These are phyloP conservation scores for Bovichtus diacanthus DNA, from an alignment of 2,797 vertebrate species.

Conservation along the genomic window DNA sequence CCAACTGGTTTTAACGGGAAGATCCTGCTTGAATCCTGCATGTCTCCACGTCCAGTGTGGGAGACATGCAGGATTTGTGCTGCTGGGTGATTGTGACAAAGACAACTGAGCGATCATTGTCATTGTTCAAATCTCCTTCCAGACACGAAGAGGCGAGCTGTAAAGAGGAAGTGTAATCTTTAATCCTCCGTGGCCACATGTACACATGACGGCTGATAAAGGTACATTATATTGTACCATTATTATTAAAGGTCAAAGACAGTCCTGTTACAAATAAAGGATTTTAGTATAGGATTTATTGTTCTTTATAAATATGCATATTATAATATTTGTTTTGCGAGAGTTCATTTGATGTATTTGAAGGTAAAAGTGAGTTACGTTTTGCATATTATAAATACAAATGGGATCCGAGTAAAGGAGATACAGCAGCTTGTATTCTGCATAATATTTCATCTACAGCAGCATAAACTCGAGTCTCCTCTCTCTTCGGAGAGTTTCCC, in stretches of 20 bases:
- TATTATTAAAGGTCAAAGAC: background rate
- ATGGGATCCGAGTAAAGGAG: background rate
- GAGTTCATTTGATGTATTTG: background rate
- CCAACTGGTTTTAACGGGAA: background rate
- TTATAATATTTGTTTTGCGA: background rate
- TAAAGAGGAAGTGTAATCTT: slow-evolving; percentile 57
- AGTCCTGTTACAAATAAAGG: background rate
- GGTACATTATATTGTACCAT: background rate
- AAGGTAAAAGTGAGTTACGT: background rate
- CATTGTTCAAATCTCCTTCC: slow-evolving; percentile 38
- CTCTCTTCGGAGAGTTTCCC: background rate
- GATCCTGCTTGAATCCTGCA: too few relatives aligned
- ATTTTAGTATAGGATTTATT: background rate
- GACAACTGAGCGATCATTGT: slow-evolving; percentile 23
- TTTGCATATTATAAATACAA: background rate
- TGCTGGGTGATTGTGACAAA: slow-evolving; percentile 30
- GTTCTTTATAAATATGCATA: background rate
- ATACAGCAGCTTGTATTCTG: background rate
- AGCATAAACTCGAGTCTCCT: background rate
- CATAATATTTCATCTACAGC: background rate
- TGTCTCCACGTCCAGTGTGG: too few relatives aligned
- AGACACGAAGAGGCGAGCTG: slow-evolving; percentile 26
- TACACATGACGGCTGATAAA: slow-evolving; percentile 33
- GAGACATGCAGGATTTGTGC: slow-evolving; percentile 1
- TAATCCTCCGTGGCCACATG: slow-evolving; percentile 56